A percentile compares a stretch with the other conserved stretches of the same genome.
These are phyloP conservation scores for Drosophila borborema DNA, from an alignment of 2,888 invertebrate genomes.

Conservation along the genomic window DNA sequence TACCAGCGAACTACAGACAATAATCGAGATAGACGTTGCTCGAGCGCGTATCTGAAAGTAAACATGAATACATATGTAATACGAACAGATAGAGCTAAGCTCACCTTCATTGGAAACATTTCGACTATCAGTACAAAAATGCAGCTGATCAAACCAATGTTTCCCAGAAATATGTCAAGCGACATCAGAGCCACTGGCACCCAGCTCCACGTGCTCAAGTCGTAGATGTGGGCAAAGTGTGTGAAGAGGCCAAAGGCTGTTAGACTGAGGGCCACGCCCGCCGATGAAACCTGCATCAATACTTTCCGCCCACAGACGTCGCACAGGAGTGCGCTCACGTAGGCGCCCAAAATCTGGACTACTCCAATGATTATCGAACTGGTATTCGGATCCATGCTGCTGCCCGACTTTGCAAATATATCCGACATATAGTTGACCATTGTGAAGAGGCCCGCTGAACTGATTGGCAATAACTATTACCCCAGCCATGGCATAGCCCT, in stretches of 20 bases:
- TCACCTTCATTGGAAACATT: constrained; percentile 82
- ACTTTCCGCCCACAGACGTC: constrained; percentile 81
- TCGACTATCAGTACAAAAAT: constrained; percentile 82
- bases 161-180: constrained; percentile 77
- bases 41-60: constrained; percentile 76
- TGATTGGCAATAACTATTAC: constrained; percentile 77
- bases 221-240: constrained; percentile 48
- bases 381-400: constrained; percentile 77
- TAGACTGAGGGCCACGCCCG: constrained; percentile 75
- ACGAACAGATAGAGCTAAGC: not conserved
- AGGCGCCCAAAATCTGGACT: constrained; percentile 81
- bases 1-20: constrained; percentile 67
- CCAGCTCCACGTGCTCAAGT: constrained; percentile 72
- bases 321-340: constrained; percentile 73
- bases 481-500: constrained; percentile 67
- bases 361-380: constrained; percentile 82
- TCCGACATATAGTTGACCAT: constrained; percentile 83
- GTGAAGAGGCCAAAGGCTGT: constrained; percentile 74
- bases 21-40: constrained; percentile 72
- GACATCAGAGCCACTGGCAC: constrained; percentile 80
- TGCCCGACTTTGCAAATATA: constrained; percentile 79
- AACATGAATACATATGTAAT: not conserved
- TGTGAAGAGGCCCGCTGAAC: constrained; percentile 77
- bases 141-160: constrained; percentile 81
- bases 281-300: constrained; percentile 76